These are phyloP conservation scores for Neopipo cinnamomea DNA, from an alignment of 2,113 vertebrate species.

Conservation along the genomic window DNA sequence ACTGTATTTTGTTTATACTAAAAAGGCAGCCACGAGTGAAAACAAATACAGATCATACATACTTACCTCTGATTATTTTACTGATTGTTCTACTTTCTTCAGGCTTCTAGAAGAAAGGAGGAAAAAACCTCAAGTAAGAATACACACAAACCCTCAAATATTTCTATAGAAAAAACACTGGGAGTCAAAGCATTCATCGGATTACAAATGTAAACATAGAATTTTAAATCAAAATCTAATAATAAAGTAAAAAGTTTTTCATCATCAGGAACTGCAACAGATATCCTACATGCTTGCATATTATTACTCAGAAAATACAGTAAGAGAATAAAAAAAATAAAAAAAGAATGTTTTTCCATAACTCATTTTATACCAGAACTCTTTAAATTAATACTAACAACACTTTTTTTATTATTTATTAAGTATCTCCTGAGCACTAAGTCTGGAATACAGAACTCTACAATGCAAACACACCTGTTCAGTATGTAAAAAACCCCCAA, in stretches of 20 bases:
- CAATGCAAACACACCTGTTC: not conserved
- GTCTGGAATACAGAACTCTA: not conserved
- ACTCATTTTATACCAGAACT: not conserved
- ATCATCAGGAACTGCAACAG: not conserved
- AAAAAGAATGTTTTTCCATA: not conserved
- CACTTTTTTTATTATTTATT: not conserved
- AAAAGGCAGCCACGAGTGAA: not conserved
- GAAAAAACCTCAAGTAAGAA: not conserved
- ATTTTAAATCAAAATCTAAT: not conserved
- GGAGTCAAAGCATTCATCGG: not conserved
- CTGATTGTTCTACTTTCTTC: conserved; percentile 35
- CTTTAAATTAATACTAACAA: not conserved
- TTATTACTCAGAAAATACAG: not conserved
- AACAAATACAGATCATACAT: not conserved
- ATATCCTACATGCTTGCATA: not conserved
- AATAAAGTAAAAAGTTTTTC: not conserved
- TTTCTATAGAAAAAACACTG: not conserved
- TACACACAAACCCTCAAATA: not conserved
- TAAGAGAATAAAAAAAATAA: not conserved
- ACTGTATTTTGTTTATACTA: not conserved
- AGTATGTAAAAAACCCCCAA: not conserved
- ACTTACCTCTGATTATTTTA: conserved; percentile 69
- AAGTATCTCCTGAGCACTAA: not conserved
- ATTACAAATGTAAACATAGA: not conserved
- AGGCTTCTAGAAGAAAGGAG: conserved; percentile 52